phyloP scores from a whole-genome alignment of 2,888 invertebrate genomes.

The Lagria hirta region DNA sequence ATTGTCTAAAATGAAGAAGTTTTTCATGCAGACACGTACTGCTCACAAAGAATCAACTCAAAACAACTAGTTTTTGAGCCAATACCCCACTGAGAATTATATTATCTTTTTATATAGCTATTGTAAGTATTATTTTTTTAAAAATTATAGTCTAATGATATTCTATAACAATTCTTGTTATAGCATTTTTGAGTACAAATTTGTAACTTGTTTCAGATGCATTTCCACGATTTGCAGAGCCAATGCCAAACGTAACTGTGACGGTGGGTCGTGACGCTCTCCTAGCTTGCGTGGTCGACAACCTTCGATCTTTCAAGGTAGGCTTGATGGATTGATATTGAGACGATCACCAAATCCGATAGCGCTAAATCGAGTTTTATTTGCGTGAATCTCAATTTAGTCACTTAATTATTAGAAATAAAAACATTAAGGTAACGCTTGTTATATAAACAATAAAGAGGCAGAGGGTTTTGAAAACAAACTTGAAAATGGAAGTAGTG shows the following conservation, averaged over 20 bases:
- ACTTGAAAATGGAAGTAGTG: constrained; percentile 47
- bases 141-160: too few species aligned
- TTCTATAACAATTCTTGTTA: too few species aligned
- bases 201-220: constrained; percentile 47
- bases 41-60: too few species aligned
- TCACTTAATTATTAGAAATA: constrained; percentile 49
- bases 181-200: too few species aligned
- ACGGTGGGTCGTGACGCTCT: constrained; percentile 84
- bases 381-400: constrained; percentile 34
- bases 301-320: constrained; percentile 84
- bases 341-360: constrained; percentile 50
- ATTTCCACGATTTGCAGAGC: constrained; percentile 82
- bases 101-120: too few species aligned
- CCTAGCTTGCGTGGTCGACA: constrained; percentile 86
- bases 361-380: constrained; percentile 47
- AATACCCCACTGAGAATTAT: too few species aligned
- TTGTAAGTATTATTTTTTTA: too few species aligned
- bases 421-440: constrained; percentile 50
- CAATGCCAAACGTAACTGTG: constrained; percentile 87
- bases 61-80: too few species aligned
- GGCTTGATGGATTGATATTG: constrained; percentile 46
- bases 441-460: constrained; percentile 50
- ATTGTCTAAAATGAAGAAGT: too few species aligned
- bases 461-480: constrained; percentile 41
- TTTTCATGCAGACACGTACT: too few species aligned